phyloP scores from a whole-genome alignment of 1,140 invertebrate genomes.

The Euwallacea similis region DNA sequence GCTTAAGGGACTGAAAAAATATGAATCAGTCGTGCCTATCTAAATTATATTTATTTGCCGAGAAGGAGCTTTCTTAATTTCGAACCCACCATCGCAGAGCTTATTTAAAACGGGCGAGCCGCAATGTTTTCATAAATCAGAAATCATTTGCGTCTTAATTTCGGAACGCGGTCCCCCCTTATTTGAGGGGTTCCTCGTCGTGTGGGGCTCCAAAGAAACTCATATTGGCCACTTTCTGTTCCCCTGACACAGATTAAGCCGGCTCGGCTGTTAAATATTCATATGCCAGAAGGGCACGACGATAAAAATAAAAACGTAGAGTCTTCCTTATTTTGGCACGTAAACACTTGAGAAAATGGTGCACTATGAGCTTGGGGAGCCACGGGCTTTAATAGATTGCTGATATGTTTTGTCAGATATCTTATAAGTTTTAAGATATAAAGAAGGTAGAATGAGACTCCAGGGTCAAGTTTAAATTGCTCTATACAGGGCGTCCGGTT shows the following conservation, averaged over 20 bases:
- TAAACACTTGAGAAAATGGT: conserved; percentile 45
- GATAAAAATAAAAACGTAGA: conserved; percentile 53
- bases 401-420: not conserved
- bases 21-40: too few species aligned
- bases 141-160: conserved; percentile 50
- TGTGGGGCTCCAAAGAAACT: conserved; percentile 46
- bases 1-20: not conserved
- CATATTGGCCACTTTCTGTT: conserved; percentile 52
- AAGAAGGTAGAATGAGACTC: too few species aligned
- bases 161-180: conserved; percentile 37
- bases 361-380: not conserved
- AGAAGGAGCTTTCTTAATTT: conserved; percentile 20
- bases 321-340: conserved; percentile 48
- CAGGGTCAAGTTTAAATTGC: too few species aligned
- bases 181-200: conserved; percentile 16
- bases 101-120: conserved; percentile 30
- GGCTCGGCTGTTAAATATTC: conserved; percentile 53
- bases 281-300: conserved; percentile 50
- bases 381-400: not conserved
- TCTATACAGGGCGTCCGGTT: too few species aligned
- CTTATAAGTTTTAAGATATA: not conserved
- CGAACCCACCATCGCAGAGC: not conserved
- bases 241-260: conserved; percentile 54
- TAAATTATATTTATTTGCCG: conserved; percentile 17
- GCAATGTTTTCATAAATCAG: conserved; percentile 50